phyloP scores from a whole-genome alignment of 1,140 invertebrate species.

The Cataglyphis hispanica region DNA sequence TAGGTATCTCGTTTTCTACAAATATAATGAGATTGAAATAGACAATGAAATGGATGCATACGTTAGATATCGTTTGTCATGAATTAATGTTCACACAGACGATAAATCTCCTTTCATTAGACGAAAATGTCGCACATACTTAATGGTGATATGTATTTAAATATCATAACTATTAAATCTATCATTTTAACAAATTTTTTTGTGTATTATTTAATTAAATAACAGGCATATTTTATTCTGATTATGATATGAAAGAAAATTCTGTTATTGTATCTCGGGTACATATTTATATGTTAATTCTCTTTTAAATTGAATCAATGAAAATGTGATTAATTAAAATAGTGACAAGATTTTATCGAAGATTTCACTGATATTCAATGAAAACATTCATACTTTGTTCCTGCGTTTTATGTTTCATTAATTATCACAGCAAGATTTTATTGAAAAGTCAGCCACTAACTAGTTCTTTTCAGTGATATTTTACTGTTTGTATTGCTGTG shows the following conservation, averaged over 20 bases:
- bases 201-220: slow-evolving; percentile 14
- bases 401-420: no score
- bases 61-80: neutral
- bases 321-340: no score
- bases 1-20: neutral
- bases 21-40: slow-evolving; percentile 14
- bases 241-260: neutral
- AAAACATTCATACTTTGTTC: no score
- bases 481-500: neutral
- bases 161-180: slow-evolving; percentile 5
- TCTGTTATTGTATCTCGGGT: neutral
- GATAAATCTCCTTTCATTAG: neutral
- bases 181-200: slow-evolving; percentile 11
- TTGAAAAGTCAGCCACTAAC: no score
- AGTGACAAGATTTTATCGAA: no score
- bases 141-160: slow-evolving; percentile 32
- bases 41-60: slow-evolving; percentile 19
- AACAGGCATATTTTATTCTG: neutral
- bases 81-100: slow-evolving; percentile 19
- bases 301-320: neutral
- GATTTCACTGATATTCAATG: no score
- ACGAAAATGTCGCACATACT: neutral
- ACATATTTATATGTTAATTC: neutral
- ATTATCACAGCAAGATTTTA: no score
- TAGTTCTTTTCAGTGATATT: no score